Evolutionary conservation across 2,888 invertebrate genomes (phyloP), one percentile per base, ranked within the genome.

Genomic region (Dolomedes plantarius): DNA sequence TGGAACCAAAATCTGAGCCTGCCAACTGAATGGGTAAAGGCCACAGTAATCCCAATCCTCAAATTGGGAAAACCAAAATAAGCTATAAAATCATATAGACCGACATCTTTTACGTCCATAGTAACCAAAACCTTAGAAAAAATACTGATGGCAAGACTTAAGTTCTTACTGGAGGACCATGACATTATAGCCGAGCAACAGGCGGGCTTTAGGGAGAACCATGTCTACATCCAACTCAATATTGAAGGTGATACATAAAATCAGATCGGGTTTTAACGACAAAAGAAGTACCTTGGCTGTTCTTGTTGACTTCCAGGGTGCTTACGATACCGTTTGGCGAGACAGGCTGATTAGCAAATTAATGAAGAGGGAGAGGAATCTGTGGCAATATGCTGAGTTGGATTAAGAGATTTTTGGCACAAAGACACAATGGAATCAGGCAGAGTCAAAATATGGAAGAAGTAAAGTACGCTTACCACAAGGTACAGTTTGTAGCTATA

Each of bases 261-360:
- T 32, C 29, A 50, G 50, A 16, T 9, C 50, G 16, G 36, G 65
- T 19, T 75, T 75, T 23, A 65, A 75, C 7, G 23, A 19, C 16
- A 64, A 65, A 27, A 29, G 28, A 65, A 75, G 75, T 50, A 46
- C 28, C 28, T 46, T 71, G 71, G 71, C 28, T 13, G 68, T 68
- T 29, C 72, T 46, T 36, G 29, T n/a, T n/a, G n/a, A n/a, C n/a
- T n/a, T n/a, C n/a, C n/a, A n/a, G n/a, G n/a, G n/a, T n/a, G n/a
- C n/a, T 62, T 46, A 72, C n/a, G 72, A 72, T 28, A 50, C 29
- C 2, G 16, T 72, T 13, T 50, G 72, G 50, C 0, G 72, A 29
- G 29, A 19, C 6, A 50, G 50, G 31, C 0, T 28, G n/a, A 3
- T 72, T 1, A n/a, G 32, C 9, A 73, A 73, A 62, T n/a, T 73